phyloP scores from a whole-genome alignment of 2,888 invertebrate genomes.

The Tipula helvola region DNA sequence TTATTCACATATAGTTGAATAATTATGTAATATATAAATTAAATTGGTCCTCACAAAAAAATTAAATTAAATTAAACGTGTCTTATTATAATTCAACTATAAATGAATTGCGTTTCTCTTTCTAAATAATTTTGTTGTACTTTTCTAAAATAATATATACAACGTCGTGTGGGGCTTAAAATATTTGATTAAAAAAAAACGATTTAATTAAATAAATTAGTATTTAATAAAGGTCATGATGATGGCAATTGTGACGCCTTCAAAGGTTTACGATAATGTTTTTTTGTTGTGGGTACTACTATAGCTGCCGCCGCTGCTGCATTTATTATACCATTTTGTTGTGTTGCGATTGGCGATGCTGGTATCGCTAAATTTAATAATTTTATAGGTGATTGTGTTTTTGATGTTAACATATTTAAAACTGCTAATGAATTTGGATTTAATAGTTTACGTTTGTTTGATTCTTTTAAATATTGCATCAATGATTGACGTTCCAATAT shows the following conservation, averaged over 20 bases:
- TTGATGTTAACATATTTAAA: constrained; percentile 4
- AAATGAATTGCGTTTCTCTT: background rate
- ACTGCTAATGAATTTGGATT: background rate
- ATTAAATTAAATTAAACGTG: background rate
- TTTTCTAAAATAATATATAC: background rate
- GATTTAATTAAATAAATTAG: background rate
- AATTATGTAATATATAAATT: background rate
- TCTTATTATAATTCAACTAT: background rate
- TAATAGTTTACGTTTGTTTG: constrained; percentile 29
- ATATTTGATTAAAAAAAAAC: background rate
- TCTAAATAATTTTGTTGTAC: background rate
- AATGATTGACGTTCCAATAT: constrained; percentile 17
- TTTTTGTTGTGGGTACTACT: constrained; percentile 17
- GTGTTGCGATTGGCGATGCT: background rate
- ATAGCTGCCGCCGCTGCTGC: background rate
- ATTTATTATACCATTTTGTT: background rate
- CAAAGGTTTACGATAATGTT: constrained; percentile 32
- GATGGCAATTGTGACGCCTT: constrained; percentile 17
- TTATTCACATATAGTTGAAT: background rate
- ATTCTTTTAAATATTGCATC: constrained; percentile 21
- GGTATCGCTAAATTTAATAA: background rate
- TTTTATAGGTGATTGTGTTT: background rate
- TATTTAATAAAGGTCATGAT: constrained; percentile 20
- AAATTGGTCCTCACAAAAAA: background rate
- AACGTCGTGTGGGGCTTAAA: background rate